A percentile compares a stretch with the other conserved stretches of the same genome.
Conservation (phyloP, 2,113 vertebrate genomes). For the Turnix velox region DNA sequence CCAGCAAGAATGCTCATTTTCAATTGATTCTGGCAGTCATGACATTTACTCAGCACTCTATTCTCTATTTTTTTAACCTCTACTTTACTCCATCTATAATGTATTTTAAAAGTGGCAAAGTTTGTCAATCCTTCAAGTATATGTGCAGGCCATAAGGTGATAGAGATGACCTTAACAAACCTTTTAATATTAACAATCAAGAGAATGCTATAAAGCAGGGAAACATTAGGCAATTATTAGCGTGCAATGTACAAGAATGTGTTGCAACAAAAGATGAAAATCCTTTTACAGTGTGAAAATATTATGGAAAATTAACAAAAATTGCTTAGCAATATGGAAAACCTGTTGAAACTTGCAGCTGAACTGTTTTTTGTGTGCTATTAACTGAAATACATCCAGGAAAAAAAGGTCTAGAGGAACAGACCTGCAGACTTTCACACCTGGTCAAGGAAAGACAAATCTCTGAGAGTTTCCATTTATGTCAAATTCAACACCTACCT, state of each 20-base stretch:
- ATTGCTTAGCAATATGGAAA: slow-evolving; percentile 19
- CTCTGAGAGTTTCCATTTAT: slow-evolving; percentile 34
- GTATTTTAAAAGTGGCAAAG: slow-evolving; percentile 67
- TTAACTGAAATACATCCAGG: slow-evolving; percentile 53
- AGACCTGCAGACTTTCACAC: slow-evolving; percentile 49
- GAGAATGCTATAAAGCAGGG: background rate
- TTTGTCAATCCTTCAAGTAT: slow-evolving; percentile 48
- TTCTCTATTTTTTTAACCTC: slow-evolving; percentile 63
- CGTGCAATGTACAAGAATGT: background rate
- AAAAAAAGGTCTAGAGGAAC: slow-evolving; percentile 50
- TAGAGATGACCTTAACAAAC: slow-evolving; percentile 44
- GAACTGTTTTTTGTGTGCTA: slow-evolving; percentile 1
- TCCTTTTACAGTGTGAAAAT: slow-evolving; percentile 48
- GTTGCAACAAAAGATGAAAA: slow-evolving; percentile 29
- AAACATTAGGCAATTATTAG: slow-evolving; percentile 44
- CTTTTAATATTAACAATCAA: slow-evolving; percentile 42
- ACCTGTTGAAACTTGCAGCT: background rate
- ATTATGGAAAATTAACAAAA: slow-evolving; percentile 44
- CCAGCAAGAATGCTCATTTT: slow-evolving; percentile 53
- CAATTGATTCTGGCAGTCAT: slow-evolving; percentile 54
- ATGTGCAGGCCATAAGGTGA: background rate
- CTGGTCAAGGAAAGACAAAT: slow-evolving; percentile 41
- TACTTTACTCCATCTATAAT: slow-evolving; percentile 42
- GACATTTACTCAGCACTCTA: slow-evolving; percentile 62
- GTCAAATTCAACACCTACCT: slow-evolving; percentile 34